Percentiles rank a stretch among this genome's conserved stretches.
Evolutionary conservation across 2,797 vertebrate species (phyloP).

Genomic region (Cyprinodon diabolis): DNA sequence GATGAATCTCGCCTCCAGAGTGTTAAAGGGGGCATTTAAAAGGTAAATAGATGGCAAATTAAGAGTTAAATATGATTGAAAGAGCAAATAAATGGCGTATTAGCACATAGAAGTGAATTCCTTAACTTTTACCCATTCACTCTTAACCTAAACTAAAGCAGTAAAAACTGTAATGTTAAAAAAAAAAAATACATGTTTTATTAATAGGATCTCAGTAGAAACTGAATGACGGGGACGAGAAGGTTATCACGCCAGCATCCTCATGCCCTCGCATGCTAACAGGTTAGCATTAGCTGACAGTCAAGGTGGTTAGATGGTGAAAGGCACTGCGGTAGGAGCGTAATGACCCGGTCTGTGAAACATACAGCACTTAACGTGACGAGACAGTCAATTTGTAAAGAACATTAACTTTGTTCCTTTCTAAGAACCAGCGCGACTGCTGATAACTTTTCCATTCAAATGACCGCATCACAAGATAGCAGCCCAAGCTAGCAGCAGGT

Average conservation of each 20-base stretch:
- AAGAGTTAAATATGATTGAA: not conserved
- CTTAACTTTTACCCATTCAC: not conserved
- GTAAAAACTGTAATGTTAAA: not conserved
- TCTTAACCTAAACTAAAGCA: not conserved
- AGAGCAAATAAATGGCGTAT: not conserved
- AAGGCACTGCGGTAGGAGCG: not conserved
- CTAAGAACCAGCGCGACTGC: not conserved
- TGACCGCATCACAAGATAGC: slow-evolving; percentile 49
- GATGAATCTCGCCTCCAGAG: no score
- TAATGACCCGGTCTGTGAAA: not conserved
- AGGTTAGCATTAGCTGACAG: slow-evolving; percentile 56
- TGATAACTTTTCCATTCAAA: slow-evolving; percentile 22
- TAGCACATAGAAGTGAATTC: not conserved
- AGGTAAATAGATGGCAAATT: not conserved
- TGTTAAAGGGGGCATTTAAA: not conserved
- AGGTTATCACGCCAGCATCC: slow-evolving; percentile 41
- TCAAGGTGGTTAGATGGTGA: slow-evolving; percentile 45
- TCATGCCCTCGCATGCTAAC: slow-evolving; percentile 53
- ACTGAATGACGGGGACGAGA: not conserved
- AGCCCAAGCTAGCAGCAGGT: slow-evolving; percentile 54
- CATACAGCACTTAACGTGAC: not conserved
- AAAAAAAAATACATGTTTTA: not conserved
- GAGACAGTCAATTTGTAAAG: accelerated
- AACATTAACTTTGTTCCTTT: not conserved
- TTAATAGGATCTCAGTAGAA: accelerated